Base-by-base conservation (phyloP, 2,888 invertebrate species). In the Hydropsyche betteni region DNA sequence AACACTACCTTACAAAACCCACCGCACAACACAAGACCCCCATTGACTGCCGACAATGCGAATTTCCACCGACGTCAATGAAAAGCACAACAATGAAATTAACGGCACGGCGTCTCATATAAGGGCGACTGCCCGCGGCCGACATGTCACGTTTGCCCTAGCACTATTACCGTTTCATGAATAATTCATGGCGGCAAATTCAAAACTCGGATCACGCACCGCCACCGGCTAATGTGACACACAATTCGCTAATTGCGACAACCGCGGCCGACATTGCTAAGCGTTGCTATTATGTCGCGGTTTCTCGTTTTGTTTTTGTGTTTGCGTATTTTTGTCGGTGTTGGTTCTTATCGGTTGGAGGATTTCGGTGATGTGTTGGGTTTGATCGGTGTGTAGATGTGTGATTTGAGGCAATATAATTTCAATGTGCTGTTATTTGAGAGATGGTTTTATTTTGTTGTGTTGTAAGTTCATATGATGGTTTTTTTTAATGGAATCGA, bases 191-290 rank as follows among this genome's bases (percentile, higher is more conserved):
- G 72, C 36, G 58, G 71, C 72, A 36, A 36, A 58, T 55, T 72
- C 34, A 44, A 14, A 8, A 14, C 61, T 61, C 72, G n/a, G 7
- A 38, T 70, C 36, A 70, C 53, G n/a, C 70, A 53, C 70, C n/a
- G 8, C 33, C 53, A 51, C 34, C 14, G 24, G 53, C 70, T 53
- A 70, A 70, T 70, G 70, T 70, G 70, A 70, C 70, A 69, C 44
- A 70, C 53, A 70, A 70, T 53, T 70, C n/a, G 24, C 50, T 69
- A 69, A 69, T 69, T 69, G 50, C 33, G 16, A 14, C 68, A 6
- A 68, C 34, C 5, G 24, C 24, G 5, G 34, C 34, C n/a, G 33
- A 33, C n/a, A 33, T 34, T 24, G 24, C 36, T 1, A 24, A 1
- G 58, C 58, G 58, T n/a, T 53, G 53, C 2, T 12, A 24, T 58